These are phyloP conservation scores for Anneissia japonica DNA, from an alignment of 35 echinoderm and acorn worm genomes.

Conservation along the genomic window DNA sequence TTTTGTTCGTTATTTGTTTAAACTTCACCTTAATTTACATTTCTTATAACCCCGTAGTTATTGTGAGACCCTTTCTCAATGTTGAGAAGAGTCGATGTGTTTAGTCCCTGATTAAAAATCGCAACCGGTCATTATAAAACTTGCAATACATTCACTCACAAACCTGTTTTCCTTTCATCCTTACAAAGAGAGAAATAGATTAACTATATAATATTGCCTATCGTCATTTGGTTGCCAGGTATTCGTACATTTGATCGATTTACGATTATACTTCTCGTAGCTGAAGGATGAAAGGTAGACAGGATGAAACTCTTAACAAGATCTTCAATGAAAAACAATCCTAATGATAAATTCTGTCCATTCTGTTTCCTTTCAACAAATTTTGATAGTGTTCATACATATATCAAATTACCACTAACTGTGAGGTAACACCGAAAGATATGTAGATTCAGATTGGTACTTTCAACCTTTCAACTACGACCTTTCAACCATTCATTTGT, in stretches of 20 bases:
- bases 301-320: too few species aligned
- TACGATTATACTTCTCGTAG: too few species aligned
- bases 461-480: too few species aligned
- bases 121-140: not conserved
- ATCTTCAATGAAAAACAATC: too few species aligned
- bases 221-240: not conserved
- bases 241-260: not conserved
- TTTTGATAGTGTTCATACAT: too few species aligned
- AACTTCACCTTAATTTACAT: not conserved
- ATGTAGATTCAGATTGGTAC: not conserved
- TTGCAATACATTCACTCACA: not conserved
- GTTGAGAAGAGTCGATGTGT: too few species aligned
- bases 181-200: not conserved
- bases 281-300: not conserved
- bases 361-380: not conserved
- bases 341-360: too few species aligned
- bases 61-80: too few species aligned
- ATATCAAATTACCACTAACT: not conserved
- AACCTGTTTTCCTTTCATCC: not conserved
- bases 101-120: not conserved
- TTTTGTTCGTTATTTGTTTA: not conserved
- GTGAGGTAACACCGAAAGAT: not conserved
- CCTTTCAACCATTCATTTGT: not conserved
- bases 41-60: too few species aligned
- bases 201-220: not conserved